Conservation (phyloP, 2,113 vertebrate genomes). For the Muscicapa adusta region DNA sequence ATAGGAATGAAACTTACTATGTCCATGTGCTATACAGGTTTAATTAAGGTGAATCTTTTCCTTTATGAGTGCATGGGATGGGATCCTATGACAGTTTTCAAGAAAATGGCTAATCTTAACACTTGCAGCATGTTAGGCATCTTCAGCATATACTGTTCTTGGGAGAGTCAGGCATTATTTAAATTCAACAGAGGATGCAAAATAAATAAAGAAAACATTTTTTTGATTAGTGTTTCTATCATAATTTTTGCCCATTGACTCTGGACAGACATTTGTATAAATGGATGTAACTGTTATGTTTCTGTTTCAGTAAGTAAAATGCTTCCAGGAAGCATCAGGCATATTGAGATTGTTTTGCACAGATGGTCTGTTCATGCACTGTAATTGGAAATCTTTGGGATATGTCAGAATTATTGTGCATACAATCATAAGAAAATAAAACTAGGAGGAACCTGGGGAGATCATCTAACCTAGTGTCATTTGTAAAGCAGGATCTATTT, state of each 20-base stretch:
- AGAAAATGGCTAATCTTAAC: neutral
- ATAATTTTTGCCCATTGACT: neutral
- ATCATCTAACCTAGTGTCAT: neutral
- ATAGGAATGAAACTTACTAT: too few relatives aligned
- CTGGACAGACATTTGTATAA: neutral
- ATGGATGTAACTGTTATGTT: neutral
- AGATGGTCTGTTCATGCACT: conserved; percentile 11
- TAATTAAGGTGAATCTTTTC: neutral
- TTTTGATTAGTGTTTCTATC: neutral
- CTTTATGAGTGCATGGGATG: neutral
- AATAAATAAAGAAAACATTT: neutral
- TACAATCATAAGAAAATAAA: neutral
- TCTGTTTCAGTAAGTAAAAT: conserved; percentile 11
- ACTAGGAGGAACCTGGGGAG: neutral
- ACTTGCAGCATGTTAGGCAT: neutral
- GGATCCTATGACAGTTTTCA: neutral
- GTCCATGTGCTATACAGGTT: neutral
- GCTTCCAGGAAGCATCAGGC: conserved; percentile 19
- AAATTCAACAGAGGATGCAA: neutral
- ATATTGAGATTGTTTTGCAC: conserved; percentile 33
- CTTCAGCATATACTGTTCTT: neutral
- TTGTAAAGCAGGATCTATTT: neutral
- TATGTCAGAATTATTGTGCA: neutral
- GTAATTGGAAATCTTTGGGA: conserved; percentile 40
- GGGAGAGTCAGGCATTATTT: neutral